Evolutionary conservation across 2,888 invertebrate species (phyloP).

Genomic region (Kuschelorhynchus macadamiae): DNA sequence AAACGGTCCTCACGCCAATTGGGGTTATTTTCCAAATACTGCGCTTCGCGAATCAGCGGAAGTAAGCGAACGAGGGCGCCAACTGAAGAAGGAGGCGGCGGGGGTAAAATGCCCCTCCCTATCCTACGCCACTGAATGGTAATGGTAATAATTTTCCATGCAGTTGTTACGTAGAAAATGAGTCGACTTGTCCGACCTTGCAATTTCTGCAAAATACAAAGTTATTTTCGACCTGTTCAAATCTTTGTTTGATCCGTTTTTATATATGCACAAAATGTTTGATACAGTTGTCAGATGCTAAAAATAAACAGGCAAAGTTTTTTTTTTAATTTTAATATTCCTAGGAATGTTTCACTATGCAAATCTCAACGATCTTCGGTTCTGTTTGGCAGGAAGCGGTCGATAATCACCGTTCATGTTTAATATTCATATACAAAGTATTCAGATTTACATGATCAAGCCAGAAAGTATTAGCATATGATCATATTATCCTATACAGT

Average conservation of each 20-base stretch:
- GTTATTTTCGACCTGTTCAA: slow-evolving; percentile 12
- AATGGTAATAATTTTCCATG: no score
- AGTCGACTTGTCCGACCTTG: slow-evolving; percentile 8
- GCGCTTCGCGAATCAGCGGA: no score
- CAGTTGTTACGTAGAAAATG: no score
- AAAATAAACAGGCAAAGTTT: background rate
- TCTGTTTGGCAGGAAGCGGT: slow-evolving; percentile 34
- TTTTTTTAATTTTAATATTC: slow-evolving; percentile 15
- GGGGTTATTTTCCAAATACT: no score
- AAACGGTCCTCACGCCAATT: no score
- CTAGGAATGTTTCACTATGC: slow-evolving; percentile 9
- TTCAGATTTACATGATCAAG: no score
- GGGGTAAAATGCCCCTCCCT: no score
- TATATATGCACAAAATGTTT: background rate
- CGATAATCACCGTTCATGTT: slow-evolving; percentile 8
- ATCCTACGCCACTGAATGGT: no score
- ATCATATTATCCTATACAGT: no score
- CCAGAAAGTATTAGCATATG: no score
- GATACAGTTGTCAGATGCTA: background rate
- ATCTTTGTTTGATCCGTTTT: slow-evolving; percentile 1
- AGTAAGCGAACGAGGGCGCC: no score
- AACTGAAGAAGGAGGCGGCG: no score
- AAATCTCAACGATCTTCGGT: slow-evolving; percentile 18
- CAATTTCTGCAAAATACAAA: slow-evolving; percentile 12
- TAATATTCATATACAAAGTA: slow-evolving; percentile 19